Percentiles rank a stretch among this genome's conserved stretches.
Conservation (phyloP, 2,888 invertebrate genomes). For the Coelopa pilipes region DNA sequence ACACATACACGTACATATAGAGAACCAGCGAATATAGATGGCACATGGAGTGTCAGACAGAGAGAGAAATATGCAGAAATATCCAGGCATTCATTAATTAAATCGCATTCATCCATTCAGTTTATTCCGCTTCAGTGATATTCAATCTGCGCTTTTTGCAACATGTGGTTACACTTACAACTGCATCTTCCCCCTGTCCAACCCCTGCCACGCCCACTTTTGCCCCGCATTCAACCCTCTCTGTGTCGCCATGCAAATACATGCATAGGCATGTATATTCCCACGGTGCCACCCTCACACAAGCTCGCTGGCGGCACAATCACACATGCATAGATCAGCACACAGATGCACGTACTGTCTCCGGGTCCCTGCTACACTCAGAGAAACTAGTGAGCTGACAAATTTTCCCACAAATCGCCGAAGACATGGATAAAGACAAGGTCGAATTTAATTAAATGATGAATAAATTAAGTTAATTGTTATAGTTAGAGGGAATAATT, state of each 20-base stretch:
- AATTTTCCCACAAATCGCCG: no score
- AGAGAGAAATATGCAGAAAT: constrained; percentile 9
- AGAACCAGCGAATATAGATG: neutral
- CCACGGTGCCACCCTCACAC: neutral
- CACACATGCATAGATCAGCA: neutral
- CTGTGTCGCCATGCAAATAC: neutral
- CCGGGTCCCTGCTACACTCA: neutral
- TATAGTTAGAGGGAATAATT: no score
- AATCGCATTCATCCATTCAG: constrained; percentile 35
- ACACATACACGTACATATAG: neutral
- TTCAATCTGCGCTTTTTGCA: constrained; percentile 32
- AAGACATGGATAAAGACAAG: no score
- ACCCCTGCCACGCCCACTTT: neutral
- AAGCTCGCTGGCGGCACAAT: neutral
- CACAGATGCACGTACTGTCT: neutral
- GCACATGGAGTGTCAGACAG: neutral
- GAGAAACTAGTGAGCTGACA: neutral
- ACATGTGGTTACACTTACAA: constrained; percentile 24
- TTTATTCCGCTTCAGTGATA: constrained; percentile 31
- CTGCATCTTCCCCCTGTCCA: neutral
- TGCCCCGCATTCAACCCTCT: no score
- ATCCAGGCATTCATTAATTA: constrained; percentile 26
- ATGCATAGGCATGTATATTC: neutral
- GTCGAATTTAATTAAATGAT: no score
- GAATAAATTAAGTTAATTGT: no score